Base-by-base conservation (phyloP, 2,888 invertebrate species). In the Andrena haemorrhoa region DNA sequence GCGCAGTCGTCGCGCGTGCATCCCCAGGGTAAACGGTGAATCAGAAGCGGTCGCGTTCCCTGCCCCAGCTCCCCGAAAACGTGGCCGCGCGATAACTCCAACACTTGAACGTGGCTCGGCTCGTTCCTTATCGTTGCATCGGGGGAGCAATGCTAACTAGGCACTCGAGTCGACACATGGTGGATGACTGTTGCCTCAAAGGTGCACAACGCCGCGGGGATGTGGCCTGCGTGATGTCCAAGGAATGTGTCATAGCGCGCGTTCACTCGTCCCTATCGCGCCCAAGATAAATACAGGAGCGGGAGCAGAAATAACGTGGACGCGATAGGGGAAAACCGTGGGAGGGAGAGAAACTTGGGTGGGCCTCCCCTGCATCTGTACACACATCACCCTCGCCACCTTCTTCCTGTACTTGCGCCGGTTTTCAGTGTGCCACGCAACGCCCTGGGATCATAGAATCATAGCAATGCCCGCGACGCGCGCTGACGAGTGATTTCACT, bases 221-320 rank as follows among this genome's bases (percentile, higher is more conserved):
- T 29, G 41, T 41, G 3, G 12, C 41, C 35, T 12, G 31, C 16
- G 53, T 58, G 49, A 41, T 23, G 77, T 77, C 60, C 53, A 20
- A 66, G 53, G 73, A 78, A 78, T 78, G 77, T 41, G 73, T 78
- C 77, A 61, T 61, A 66, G 51, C 72, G 56, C 26, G n/a, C 20
- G 10, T 20, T 33, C 71, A 16, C 60, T 53, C 41, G 65, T 61
- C 26, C 70, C 60, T 71, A 71, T 77, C 71, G 70, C n/a, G 47
- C 53, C 33, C 61, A 53, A 78, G 78, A 78, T 77, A 79, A 79
- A 79, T 47, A 71, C 79, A 33, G 60, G n/a, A 60, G 20, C 79
- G 70, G 35, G 51, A 64, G 47, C 49, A 66, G 77, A 74, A 74
- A 74, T 78, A 78, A 78, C 77, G 41, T 5, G 63, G 56, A 29